Evolutionary conservation across 2,888 invertebrate species (phyloP).

Genomic region (Nematopogon swammerdamellus): DNA sequence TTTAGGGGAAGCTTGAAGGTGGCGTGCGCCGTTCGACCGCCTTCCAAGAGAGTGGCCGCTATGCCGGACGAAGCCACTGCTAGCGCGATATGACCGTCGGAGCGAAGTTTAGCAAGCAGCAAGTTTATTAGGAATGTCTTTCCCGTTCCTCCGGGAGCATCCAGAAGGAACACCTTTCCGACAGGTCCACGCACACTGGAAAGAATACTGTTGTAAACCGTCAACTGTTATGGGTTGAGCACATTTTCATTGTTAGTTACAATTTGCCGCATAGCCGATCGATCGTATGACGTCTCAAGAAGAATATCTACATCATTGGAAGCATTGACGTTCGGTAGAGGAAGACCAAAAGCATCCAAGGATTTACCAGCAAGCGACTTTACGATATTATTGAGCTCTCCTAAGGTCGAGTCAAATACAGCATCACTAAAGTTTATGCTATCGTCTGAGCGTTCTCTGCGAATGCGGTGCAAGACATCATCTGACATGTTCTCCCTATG

Average conservation of each 20-base stretch:
- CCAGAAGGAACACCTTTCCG: constrained; percentile 17
- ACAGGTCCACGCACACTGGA: constrained; percentile 2
- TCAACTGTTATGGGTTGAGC: constrained; percentile 2
- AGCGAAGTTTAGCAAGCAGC: constrained; percentile 16
- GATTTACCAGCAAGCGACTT: constrained; percentile 3
- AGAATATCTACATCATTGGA: neutral
- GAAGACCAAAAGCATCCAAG: constrained; percentile 7
- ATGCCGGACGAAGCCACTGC: constrained; percentile 18
- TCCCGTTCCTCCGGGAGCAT: constrained; percentile 25
- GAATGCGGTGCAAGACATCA: constrained; percentile 8
- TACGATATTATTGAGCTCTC: constrained; percentile 2
- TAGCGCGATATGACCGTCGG: constrained; percentile 19
- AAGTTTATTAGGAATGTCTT: constrained; percentile 22
- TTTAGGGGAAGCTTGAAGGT: no score
- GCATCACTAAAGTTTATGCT: constrained; percentile 1
- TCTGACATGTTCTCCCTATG: constrained; percentile 10
- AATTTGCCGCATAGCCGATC: neutral
- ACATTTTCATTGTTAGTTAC: constrained; percentile 1
- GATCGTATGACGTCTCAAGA: constrained; percentile 2
- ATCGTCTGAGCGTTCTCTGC: constrained; percentile 1
- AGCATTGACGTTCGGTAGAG: constrained; percentile 1
- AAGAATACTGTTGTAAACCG: constrained; percentile 1
- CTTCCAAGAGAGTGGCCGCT: constrained; percentile 24
- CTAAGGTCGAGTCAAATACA: neutral
- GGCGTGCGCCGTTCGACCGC: constrained; percentile 24